These are phyloP conservation scores for Drosophila fungiperda DNA, from an alignment of 2,888 invertebrate genomes.

Conservation along the genomic window DNA sequence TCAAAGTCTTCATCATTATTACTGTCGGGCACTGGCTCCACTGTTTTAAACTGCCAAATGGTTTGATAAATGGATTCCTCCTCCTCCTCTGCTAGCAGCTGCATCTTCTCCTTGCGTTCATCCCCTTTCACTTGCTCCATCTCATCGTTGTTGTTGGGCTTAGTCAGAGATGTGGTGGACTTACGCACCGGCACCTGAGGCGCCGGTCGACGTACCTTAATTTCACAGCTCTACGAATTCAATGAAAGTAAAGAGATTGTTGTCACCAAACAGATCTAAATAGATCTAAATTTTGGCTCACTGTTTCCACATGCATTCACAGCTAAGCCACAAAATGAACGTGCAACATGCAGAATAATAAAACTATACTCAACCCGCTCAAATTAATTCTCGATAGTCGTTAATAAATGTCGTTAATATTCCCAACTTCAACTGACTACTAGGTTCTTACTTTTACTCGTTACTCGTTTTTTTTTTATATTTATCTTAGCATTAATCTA, in stretches of 20 bases:
- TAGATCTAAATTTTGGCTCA: background rate
- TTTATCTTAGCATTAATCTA: background rate
- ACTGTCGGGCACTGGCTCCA: conserved; percentile 57
- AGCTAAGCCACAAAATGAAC: background rate
- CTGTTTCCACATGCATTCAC: background rate
- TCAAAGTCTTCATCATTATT: conserved; percentile 59
- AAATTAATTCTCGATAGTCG: background rate
- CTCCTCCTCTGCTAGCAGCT: background rate
- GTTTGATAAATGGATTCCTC: conserved; percentile 84
- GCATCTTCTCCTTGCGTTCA: conserved; percentile 9
- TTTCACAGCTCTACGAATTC: conserved; percentile 55
- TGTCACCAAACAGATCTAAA: conserved; percentile 4
- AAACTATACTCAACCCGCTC: background rate
- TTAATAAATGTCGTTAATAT: background rate
- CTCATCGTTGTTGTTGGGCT: conserved; percentile 25
- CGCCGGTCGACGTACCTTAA: conserved; percentile 67
- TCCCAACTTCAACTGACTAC: background rate
- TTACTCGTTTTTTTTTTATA: background rate
- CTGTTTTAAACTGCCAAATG: conserved; percentile 85
- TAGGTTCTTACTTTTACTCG: background rate
- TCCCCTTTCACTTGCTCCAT: background rate
- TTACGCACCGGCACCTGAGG: conserved; percentile 70
- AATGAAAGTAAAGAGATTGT: background rate
- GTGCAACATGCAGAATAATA: background rate
- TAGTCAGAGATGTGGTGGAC: conserved; percentile 65